Conservation (phyloP, 2,888 invertebrate species). For the Xanthia togata region DNA sequence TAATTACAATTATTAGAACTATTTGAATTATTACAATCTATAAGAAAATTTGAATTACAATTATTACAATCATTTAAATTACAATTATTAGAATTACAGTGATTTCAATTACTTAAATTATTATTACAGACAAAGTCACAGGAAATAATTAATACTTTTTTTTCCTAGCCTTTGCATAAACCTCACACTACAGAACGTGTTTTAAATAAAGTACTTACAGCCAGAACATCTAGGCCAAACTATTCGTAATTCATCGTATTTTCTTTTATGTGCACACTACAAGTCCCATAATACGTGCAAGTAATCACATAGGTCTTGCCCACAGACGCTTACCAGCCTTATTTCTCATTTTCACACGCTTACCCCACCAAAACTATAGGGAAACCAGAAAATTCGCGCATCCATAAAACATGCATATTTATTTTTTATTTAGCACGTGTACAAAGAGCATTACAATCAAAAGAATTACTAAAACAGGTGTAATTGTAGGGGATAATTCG, state of each 20-base stretch:
- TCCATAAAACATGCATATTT: slow-evolving; percentile 25
- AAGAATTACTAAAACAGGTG: slow-evolving; percentile 22
- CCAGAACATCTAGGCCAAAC: not conserved
- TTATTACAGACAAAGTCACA: no score
- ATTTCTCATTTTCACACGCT: slow-evolving; percentile 13
- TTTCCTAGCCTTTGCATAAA: not conserved
- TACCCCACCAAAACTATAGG: slow-evolving; percentile 19
- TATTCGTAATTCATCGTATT: not conserved
- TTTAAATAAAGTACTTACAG: not conserved
- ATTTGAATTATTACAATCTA: no score
- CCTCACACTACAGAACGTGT: not conserved
- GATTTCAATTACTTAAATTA: no score
- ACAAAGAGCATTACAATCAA: slow-evolving; percentile 56
- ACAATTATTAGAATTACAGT: no score
- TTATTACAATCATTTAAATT: no score
- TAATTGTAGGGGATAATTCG: no score
- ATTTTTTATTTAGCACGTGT: slow-evolving; percentile 18
- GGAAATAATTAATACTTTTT: no score
- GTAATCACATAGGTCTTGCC: not conserved
- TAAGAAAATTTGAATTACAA: no score
- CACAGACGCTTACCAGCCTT: not conserved
- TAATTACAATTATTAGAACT: no score
- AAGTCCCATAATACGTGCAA: no score
- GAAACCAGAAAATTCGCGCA: not conserved
- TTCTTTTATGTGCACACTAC: not conserved